Base-by-base conservation (phyloP, 2,113 vertebrate genomes). In the Macquaria ambigua region DNA sequence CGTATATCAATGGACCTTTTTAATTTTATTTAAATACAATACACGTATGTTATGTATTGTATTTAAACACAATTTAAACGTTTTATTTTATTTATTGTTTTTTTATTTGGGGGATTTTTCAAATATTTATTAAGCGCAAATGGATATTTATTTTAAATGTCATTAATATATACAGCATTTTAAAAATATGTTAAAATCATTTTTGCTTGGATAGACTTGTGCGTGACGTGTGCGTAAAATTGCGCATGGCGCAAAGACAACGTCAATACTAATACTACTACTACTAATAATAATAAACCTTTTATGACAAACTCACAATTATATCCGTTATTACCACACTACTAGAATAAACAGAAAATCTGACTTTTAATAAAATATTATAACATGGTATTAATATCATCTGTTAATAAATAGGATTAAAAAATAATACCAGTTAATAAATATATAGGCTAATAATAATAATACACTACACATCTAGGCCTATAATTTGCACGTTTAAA, bases 161-260 rank as follows among this genome's bases (percentile, higher is more conserved):
- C 7, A 59, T 58, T 3, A 23, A 59, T 48, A 43, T 43, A 18
- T 46, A 25, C 31, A 77, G 2, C 1, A 66, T 66, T 8, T 23
- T 12, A 10, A 31, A 31, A 71, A 79, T 11, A 56, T 11, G 1
- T 75, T 15, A 11, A 50, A 56, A 20, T 8, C 3, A 14, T 20
- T 66, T 67, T 72, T 75, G 16, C 25, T 68, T 58, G 18, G 20
- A 58, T 21, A 31, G 15, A 66, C 4, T 43, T 23, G 37, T 69
- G 37, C 5, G n/a, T 67, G 11, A 76, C 18, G 4, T 53, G 9
- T 85, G 72, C 61, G 23, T 56, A 56, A 68, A 81, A 77, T 34
- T 53, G 10, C 15, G 6, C 20, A 69, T 12, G 18, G 6, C 43
- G 71, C 6, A 37, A 39, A 41, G 39, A 56, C 16, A 43, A 18